phyloP scores from a whole-genome alignment of 2,113 vertebrate species.

The Xiphophorus couchianus region DNA sequence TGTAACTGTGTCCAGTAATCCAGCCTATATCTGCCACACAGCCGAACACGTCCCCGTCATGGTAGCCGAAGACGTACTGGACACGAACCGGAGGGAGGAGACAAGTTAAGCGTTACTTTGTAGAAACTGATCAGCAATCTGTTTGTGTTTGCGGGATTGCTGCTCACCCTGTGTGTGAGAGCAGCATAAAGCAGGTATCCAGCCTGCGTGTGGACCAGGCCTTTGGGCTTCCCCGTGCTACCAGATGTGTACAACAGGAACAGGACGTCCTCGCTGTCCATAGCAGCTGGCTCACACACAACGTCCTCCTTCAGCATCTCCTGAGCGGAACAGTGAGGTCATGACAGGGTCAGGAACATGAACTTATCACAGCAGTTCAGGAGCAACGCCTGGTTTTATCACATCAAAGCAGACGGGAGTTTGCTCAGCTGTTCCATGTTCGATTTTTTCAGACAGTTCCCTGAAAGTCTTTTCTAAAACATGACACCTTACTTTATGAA shows the following conservation, averaged over 20 bases:
- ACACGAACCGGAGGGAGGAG: constrained; percentile 11
- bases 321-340: constrained; percentile 53
- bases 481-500: too few species aligned
- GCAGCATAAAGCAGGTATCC: constrained; percentile 84
- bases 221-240: constrained; percentile 86
- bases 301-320: constrained; percentile 81
- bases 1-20: constrained; percentile 86
- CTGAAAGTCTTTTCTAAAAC: background rate
- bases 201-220: constrained; percentile 84
- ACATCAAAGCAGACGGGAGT: background rate
- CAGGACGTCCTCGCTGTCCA: constrained; percentile 83
- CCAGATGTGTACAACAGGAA: constrained; percentile 85
- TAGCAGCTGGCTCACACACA: constrained; percentile 77
- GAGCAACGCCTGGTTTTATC: background rate
- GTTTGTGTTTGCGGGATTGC: background rate
- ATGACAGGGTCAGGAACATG: background rate
- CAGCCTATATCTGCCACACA: constrained; percentile 86
- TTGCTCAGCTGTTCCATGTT: background rate
- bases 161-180: constrained; percentile 80
- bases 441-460: background rate
- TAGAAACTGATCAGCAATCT: background rate
- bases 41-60: constrained; percentile 84
- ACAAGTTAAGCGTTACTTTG: background rate
- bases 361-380: background rate
- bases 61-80: constrained; percentile 84